phyloP scores from a whole-genome alignment of 2,797 vertebrate species.

The Parotocinclus haroldoi region DNA sequence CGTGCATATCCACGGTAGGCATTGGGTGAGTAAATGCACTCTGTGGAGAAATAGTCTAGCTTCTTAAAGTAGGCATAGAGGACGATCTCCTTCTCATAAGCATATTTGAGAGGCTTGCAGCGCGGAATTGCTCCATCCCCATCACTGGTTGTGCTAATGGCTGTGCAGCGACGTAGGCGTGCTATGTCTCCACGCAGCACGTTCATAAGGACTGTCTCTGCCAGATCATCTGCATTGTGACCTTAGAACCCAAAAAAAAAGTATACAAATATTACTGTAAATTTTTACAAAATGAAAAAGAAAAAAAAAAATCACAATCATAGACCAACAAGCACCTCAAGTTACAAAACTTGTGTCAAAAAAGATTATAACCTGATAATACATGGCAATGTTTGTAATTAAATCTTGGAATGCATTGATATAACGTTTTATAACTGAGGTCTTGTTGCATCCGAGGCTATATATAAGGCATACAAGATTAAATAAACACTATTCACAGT shows the following conservation, averaged over 20 bases:
- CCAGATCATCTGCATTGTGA: constrained; percentile 86
- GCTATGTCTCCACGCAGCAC: constrained; percentile 84
- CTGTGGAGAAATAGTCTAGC: constrained; percentile 88
- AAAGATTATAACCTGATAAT: too few species aligned
- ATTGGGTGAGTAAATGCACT: constrained; percentile 87
- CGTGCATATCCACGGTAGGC: constrained; percentile 86
- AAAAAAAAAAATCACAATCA: too few species aligned
- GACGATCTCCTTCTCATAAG: constrained; percentile 92
- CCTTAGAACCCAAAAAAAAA: constrained; percentile 59
- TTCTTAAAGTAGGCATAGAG: constrained; percentile 89
- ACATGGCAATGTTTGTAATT: too few species aligned
- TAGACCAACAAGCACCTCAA: too few species aligned
- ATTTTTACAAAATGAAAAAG: too few species aligned
- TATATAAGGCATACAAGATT: too few species aligned
- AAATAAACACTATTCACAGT: too few species aligned
- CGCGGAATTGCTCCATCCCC: constrained; percentile 78
- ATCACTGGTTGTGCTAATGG: constrained; percentile 75
- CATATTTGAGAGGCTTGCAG: constrained; percentile 85
- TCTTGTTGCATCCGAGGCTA: too few species aligned
- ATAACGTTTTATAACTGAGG: too few species aligned
- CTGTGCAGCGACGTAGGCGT: constrained; percentile 77
- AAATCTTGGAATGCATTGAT: too few species aligned
- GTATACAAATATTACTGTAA: too few species aligned
- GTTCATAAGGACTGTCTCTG: constrained; percentile 89
- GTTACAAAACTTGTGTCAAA: too few species aligned